A percentile compares a stretch with the other conserved stretches of the same genome.
Conservation (phyloP, 2,888 invertebrate genomes). For the Cyrtodaria siliqua region DNA sequence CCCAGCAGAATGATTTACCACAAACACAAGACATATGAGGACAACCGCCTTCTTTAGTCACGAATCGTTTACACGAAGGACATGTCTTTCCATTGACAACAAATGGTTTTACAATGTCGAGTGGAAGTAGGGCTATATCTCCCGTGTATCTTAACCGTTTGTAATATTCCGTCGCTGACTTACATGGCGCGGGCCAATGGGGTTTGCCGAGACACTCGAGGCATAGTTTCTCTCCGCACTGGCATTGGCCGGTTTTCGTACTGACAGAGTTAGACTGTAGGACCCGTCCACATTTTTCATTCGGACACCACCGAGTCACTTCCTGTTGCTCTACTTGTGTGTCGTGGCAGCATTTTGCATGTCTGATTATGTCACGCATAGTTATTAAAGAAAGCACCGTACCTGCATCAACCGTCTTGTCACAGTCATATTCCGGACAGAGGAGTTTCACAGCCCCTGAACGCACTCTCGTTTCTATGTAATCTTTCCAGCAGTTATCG, state of each 20-base stretch:
- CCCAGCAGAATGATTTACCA: conserved; percentile 70
- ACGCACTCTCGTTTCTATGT: conserved; percentile 52
- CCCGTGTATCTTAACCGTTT: conserved; percentile 53
- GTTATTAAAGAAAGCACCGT: conserved; percentile 48
- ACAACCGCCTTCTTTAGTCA: conserved; percentile 73
- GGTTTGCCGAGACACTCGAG: conserved; percentile 65
- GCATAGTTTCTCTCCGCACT: conserved; percentile 67
- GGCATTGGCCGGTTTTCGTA: conserved; percentile 51
- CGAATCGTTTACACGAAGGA: conserved; percentile 67
- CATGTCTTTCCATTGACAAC: conserved; percentile 67
- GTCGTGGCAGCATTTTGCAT: conserved; percentile 54
- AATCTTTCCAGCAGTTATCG: conserved; percentile 68
- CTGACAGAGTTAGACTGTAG: conserved; percentile 34
- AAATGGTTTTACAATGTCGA: conserved; percentile 20
- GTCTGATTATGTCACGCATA: conserved; percentile 38
- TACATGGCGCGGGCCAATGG: conserved; percentile 74
- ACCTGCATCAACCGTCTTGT: conserved; percentile 49
- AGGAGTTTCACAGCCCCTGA: conserved; percentile 29
- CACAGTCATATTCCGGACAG: conserved; percentile 70
- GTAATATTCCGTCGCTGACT: conserved; percentile 46
- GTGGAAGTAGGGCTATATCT: conserved; percentile 38
- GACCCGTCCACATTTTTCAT: conserved; percentile 65
- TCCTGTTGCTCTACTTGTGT: conserved; percentile 50
- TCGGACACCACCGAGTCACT: conserved; percentile 69
- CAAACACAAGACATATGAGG: conserved; percentile 67